These are phyloP conservation scores for Platichthys flesus DNA, from an alignment of 2,113 vertebrate species.

Conservation along the genomic window DNA sequence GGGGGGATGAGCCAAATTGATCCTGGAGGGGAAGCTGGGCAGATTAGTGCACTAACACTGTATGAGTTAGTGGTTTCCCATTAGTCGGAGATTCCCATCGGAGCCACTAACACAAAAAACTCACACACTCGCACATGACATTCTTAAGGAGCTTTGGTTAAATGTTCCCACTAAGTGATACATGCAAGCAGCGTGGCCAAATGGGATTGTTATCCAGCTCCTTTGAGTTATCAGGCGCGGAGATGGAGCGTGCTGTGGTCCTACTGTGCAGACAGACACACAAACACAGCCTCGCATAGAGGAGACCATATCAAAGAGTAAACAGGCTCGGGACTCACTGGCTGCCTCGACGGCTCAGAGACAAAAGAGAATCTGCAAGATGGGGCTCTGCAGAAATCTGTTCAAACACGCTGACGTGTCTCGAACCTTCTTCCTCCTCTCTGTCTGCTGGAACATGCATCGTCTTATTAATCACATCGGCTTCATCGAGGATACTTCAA, in stretches of 20 bases:
- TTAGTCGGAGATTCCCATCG: not conserved
- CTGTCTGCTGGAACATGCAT: not conserved
- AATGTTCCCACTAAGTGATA: conserved; percentile 27
- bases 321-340: conserved; percentile 18
- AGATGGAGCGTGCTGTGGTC: conserved; percentile 5
- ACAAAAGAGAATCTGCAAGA: conserved; percentile 33
- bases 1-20: not conserved
- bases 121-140: not conserved
- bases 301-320: conserved; percentile 26
- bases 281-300: conserved; percentile 3
- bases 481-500: not conserved
- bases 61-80: conserved; percentile 3
- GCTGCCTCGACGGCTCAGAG: not conserved
- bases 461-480: not conserved
- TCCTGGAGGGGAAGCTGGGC: not conserved
- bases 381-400: conserved; percentile 7
- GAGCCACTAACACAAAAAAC: conserved; percentile 1
- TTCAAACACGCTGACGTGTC: not conserved
- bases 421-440: not conserved
- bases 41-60: conserved; percentile 9
- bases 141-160: conserved; percentile 23
- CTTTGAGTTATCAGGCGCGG: not conserved
- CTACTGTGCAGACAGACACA: conserved; percentile 21
- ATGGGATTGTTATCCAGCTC: conserved; percentile 32
- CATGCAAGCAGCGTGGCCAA: conserved; percentile 5